Conservation (phyloP, 1,140 invertebrate genomes). For the Dreissena polymorpha region DNA sequence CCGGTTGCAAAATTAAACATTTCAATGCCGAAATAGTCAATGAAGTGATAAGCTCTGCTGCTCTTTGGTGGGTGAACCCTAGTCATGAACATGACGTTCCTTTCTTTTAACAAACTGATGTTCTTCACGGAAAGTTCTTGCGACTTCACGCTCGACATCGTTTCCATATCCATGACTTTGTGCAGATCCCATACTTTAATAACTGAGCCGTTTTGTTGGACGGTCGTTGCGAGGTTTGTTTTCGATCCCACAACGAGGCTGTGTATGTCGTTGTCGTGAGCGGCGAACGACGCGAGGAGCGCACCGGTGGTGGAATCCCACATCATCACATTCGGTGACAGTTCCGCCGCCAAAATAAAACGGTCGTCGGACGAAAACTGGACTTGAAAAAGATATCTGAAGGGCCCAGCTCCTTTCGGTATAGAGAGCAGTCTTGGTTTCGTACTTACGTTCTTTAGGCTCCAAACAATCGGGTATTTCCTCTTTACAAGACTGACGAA, state of each 20-base stretch:
- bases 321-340: slow-evolving; percentile 51
- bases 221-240: slow-evolving; percentile 15
- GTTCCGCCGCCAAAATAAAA: slow-evolving; percentile 36
- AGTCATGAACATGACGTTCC: slow-evolving; percentile 38
- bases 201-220: slow-evolving; percentile 19
- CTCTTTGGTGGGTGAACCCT: slow-evolving; percentile 46
- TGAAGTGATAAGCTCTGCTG: slow-evolving; percentile 51
- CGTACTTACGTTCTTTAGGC: slow-evolving; percentile 48
- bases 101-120: slow-evolving; percentile 41
- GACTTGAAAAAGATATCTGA: slow-evolving; percentile 40
- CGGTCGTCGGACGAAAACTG: slow-evolving; percentile 46
- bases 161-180: slow-evolving; percentile 46
- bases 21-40: slow-evolving; percentile 51
- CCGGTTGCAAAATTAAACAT: slow-evolving; percentile 33
- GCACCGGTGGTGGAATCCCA: slow-evolving; percentile 42
- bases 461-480: slow-evolving; percentile 53
- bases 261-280: slow-evolving; percentile 49
- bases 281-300: slow-evolving; percentile 31
- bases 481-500: slow-evolving; percentile 48
- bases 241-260: slow-evolving; percentile 14
- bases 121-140: slow-evolving; percentile 45
- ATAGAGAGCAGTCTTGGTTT: slow-evolving; percentile 39
- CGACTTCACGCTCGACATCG: slow-evolving; percentile 45
- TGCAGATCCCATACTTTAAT: slow-evolving; percentile 50
- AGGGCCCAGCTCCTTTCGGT: slow-evolving; percentile 17